These are phyloP conservation scores for Cactoblastis cactorum DNA, from an alignment of 2,888 invertebrate genomes.

Conservation along the genomic window DNA sequence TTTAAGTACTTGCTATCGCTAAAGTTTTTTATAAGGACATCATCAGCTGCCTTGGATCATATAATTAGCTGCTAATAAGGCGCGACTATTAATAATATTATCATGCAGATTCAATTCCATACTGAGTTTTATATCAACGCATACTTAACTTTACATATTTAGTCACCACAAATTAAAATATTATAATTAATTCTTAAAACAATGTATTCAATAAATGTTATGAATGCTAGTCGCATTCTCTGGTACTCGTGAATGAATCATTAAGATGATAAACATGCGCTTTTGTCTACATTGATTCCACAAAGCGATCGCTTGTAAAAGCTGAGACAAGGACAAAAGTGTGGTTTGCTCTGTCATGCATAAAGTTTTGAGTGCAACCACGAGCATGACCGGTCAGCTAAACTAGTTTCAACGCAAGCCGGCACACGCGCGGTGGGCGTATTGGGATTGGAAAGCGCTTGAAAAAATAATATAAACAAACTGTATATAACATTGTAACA, in stretches of 20 bases:
- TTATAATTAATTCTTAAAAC: neutral
- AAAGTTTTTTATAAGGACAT: no score
- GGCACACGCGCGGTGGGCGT: slow-evolving; percentile 28
- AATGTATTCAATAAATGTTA: neutral
- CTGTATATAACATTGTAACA: neutral
- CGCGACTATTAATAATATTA: no score
- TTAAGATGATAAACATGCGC: slow-evolving; percentile 15
- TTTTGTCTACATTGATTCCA: neutral
- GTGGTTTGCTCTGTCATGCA: slow-evolving; percentile 26
- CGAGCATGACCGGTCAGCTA: slow-evolving; percentile 31
- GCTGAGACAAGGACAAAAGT: slow-evolving; percentile 14
- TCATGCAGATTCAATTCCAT: no score
- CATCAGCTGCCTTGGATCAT: no score
- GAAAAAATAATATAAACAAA: neutral
- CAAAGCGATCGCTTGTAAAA: slow-evolving; percentile 8
- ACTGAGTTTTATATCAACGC: neutral
- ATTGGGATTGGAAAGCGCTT: neutral
- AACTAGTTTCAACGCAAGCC: slow-evolving; percentile 42
- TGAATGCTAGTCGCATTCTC: slow-evolving; percentile 15
- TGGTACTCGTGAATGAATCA: slow-evolving; percentile 14
- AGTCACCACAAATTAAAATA: neutral
- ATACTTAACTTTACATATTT: neutral
- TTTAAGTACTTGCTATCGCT: no score
- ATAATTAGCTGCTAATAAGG: no score
- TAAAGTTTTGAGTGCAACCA: slow-evolving; percentile 32